Base-by-base conservation (phyloP, 2,113 vertebrate species). In the Leptodactylus fuscus region DNA sequence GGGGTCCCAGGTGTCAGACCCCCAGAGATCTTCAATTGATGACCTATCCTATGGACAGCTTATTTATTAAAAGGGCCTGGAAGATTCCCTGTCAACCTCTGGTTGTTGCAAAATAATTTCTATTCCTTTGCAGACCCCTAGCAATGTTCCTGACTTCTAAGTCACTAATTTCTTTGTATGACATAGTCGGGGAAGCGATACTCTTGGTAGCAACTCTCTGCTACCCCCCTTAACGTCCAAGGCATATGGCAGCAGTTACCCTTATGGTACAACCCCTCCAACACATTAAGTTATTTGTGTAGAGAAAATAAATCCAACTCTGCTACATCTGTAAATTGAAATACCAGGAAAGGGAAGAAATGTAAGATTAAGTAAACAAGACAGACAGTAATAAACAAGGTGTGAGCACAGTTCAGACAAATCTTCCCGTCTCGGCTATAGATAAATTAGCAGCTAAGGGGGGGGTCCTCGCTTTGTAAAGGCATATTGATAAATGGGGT, bases 401-500 rank as follows among this genome's bases (percentile, higher is more conserved):
- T 41, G 11, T 44, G 53, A 10, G n/a, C 32, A 27, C 76, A 58
- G 29, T 78, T 11, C 32, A 74, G 15, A 74, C 18, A 83, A 27
- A 83, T 29, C 51, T 48, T 36, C 20, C 29, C 24, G 58, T 41
- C 13, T 24, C 58, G 12, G n/a, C 34, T 75, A 75, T 34, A 83
- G 70, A 60, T 48, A 53, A 55, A 73, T 79, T 80, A 85, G 76
- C 4, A 80, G 62, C 60, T 38, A 46, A n/a, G n/a, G n/a, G 22
- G 16, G 84, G 62, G 44, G 78, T 77, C 48, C 18, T 58, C 18
- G n/a, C 36, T 71, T 71, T 58, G 36, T 71, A 55, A 71, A 32
- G 46, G 32, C 62, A 71, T 76, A 80, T 55, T 85, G 84, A 85
- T 85, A 60, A 80, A 85, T 85, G 70, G 34, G 34, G 65, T n/a